Base-by-base conservation (phyloP, 2,888 invertebrate species). In the Oscheius sp. region DNA sequence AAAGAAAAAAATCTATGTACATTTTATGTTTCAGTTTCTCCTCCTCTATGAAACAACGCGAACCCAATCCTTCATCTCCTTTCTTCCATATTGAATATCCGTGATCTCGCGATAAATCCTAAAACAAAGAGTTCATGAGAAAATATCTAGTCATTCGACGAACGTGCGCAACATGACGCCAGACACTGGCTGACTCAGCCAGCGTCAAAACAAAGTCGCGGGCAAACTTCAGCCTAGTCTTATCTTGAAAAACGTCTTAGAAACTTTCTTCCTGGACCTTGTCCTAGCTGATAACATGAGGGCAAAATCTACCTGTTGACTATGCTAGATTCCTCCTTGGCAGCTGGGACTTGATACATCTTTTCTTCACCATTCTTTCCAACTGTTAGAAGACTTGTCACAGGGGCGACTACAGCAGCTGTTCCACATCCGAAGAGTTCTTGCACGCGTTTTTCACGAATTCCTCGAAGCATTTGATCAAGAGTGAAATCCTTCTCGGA, bases 401-500 rank as follows among this genome's bases (percentile, higher is more conserved):
- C 91, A 0, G 98, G 97, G 84, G 93, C 93, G 17, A 99, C 93
- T 53, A 96, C 90, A 82, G 94, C 94, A 0, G 98, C 98, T 25
- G 98, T 98, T 66, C 98, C 98, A 15, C 94, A 91, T 69, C 97
- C 98, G 88, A 98, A 99, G 88, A 97, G 90, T 89, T 98, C 98
- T 79, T 95, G 87, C 78, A 98, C 96, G 89, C 93, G 91, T 80
- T 92, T 92, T 87, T 93, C 91, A 66, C 91, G 90, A 69, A 92
- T 89, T 63, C 93, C 91, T 74, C 91, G 89, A 48, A 91, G 88
- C 20, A 98, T 86, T 86, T 92, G 92, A 12, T 89, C 89, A 96
- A 98, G 98, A 10, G 92, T 93, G 74, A 96, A 90, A 57, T 89
- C 88, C 78, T 91, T 90, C 87, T 96, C 94, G 45, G 90, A 90